These are phyloP conservation scores for Triops cancriformis DNA, from an alignment of 1,140 invertebrate species.

Conservation along the genomic window DNA sequence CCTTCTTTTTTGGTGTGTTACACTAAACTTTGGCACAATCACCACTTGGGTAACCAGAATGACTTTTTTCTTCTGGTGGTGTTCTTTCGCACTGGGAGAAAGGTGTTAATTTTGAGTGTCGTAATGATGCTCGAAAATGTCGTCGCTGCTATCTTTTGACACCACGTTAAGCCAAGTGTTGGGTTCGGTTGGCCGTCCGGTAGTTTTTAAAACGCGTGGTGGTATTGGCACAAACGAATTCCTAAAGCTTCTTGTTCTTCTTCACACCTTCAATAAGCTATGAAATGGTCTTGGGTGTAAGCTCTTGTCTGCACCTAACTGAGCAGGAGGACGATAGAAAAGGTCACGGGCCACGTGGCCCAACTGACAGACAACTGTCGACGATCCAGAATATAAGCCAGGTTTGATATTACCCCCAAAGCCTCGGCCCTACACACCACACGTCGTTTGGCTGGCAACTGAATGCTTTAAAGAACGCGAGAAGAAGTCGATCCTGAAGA, in stretches of 20 bases:
- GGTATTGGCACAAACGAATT: background rate
- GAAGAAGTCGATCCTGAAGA: constrained; percentile 1
- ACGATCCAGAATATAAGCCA: background rate
- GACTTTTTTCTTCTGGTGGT: background rate
- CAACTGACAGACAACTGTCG: constrained; percentile 11
- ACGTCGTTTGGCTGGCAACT: constrained; percentile 1
- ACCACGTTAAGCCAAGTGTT: background rate
- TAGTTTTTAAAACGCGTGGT: background rate
- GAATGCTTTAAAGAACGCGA: constrained; percentile 3
- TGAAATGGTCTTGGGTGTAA: background rate
- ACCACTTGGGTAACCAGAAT: background rate
- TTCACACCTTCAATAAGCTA: constrained; percentile 10
- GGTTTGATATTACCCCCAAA: background rate
- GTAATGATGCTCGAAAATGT: background rate
- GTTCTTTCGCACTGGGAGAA: background rate
- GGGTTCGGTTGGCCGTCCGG: background rate
- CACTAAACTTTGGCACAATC: background rate
- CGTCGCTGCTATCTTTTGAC: constrained; percentile 1
- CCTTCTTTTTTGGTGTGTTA: too few relatives aligned
- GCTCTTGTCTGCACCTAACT: constrained; percentile 5
- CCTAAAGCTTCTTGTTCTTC: background rate
- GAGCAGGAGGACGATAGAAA: background rate
- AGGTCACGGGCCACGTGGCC: constrained; percentile 5
- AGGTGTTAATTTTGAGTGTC: background rate
- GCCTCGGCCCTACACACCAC: background rate